These are phyloP conservation scores for Prosopocoilus inquinatus DNA, from an alignment of 2,888 invertebrate genomes.

Conservation along the genomic window DNA sequence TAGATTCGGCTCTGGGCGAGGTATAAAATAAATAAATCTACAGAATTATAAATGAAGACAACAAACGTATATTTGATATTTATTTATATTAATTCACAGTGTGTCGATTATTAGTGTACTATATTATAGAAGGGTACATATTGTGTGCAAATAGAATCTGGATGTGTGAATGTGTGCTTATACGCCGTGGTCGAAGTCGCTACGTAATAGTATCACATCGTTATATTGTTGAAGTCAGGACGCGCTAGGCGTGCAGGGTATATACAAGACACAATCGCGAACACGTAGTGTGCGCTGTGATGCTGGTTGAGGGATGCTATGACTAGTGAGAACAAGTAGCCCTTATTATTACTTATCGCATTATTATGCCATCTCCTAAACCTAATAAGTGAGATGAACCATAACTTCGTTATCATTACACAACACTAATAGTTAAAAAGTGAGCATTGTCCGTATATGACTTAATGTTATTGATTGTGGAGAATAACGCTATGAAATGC, in stretches of 20 bases:
- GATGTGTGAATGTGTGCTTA: slow-evolving; percentile 32
- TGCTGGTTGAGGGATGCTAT: slow-evolving; percentile 20
- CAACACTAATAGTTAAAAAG: slow-evolving; percentile 47
- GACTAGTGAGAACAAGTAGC: slow-evolving; percentile 38
- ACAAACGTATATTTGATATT: slow-evolving; percentile 46
- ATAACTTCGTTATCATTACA: slow-evolving; percentile 41
- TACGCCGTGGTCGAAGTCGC: slow-evolving; percentile 43
- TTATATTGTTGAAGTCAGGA: slow-evolving; percentile 40
- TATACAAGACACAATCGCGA: slow-evolving; percentile 17
- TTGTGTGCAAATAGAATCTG: slow-evolving; percentile 47
- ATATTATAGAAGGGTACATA: slow-evolving; percentile 44
- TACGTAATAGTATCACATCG: slow-evolving; percentile 45
- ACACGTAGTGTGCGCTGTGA: slow-evolving; percentile 13
- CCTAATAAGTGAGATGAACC: slow-evolving; percentile 43
- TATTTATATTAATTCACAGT: slow-evolving; percentile 50
- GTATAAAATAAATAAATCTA: neutral
- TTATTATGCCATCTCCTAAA: slow-evolving; percentile 34
- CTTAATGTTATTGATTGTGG: slow-evolving; percentile 32
- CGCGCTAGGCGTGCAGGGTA: slow-evolving; percentile 2
- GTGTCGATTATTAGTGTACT: slow-evolving; percentile 50
- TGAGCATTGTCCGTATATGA: slow-evolving; percentile 38
- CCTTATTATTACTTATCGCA: slow-evolving; percentile 34
- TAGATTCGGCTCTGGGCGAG: no score
- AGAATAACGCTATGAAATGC: slow-evolving; percentile 41
- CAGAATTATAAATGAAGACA: slow-evolving; percentile 38